Conservation (phyloP, 2,888 invertebrate genomes). For the Andricus curvator region DNA sequence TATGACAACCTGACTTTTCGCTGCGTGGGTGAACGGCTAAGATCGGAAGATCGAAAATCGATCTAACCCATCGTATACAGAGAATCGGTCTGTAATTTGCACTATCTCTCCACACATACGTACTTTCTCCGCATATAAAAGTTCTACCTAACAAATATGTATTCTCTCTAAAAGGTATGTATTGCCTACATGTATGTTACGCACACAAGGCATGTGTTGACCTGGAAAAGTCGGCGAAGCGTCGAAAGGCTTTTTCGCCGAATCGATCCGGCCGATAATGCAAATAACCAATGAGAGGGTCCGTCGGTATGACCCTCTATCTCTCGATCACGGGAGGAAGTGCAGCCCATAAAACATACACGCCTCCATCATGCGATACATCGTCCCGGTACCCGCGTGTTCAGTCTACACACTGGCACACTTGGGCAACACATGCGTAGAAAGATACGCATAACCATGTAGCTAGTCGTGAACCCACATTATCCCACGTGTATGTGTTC, state of each 20-base stretch:
- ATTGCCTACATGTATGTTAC: conserved; percentile 36
- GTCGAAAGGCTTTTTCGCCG: conserved; percentile 56
- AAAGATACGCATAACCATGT: conserved; percentile 18
- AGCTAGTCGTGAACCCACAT: conserved; percentile 39
- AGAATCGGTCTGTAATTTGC: conserved; percentile 19
- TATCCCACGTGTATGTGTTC: conserved; percentile 24
- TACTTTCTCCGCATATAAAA: no score
- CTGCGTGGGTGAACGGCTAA: conserved; percentile 1
- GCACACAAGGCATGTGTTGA: conserved; percentile 46
- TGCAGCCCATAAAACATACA: conserved; percentile 65
- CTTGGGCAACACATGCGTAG: conserved; percentile 35
- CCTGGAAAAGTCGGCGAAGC: conserved; percentile 46
- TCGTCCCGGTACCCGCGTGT: conserved; percentile 40
- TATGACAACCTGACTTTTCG: conserved; percentile 23
- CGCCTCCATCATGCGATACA: conserved; percentile 59
- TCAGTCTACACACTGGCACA: conserved; percentile 32
- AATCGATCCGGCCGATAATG: conserved; percentile 62
- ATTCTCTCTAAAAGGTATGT: neutral
- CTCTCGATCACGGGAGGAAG: conserved; percentile 62
- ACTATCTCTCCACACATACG: no score
- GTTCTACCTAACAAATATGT: no score
- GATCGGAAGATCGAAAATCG: conserved; percentile 16
- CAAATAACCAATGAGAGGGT: conserved; percentile 59
- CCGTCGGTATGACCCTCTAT: conserved; percentile 52
- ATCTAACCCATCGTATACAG: no score